These are phyloP conservation scores for Orthosia incerta DNA, from an alignment of 2,888 invertebrate species.

Conservation along the genomic window DNA sequence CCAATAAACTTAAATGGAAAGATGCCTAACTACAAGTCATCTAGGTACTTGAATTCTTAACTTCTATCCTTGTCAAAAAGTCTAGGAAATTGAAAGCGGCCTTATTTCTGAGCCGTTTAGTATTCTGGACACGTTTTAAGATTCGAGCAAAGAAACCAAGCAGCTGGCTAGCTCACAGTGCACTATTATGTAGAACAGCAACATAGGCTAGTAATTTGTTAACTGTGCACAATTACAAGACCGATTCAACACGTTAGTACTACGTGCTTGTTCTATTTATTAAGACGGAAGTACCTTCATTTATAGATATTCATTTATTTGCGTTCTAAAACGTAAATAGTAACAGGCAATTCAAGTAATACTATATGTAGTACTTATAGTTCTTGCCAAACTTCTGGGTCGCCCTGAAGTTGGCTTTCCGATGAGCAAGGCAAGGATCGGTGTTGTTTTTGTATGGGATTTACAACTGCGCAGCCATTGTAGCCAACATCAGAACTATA, in stretches of 20 bases:
- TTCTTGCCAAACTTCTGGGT: too few relatives aligned
- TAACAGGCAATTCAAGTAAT: too few relatives aligned
- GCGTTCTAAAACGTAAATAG: too few relatives aligned
- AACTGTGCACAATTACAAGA: slow-evolving; percentile 24
- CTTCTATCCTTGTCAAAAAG: background rate
- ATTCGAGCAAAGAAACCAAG: slow-evolving; percentile 18
- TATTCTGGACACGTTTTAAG: slow-evolving; percentile 31
- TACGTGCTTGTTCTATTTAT: slow-evolving; percentile 15
- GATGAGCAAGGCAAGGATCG: too few relatives aligned
- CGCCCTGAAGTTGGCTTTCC: too few relatives aligned
- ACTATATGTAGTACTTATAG: too few relatives aligned
- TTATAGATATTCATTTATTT: too few relatives aligned
- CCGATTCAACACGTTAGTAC: slow-evolving; percentile 7
- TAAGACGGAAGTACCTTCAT: background rate
- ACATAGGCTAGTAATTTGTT: slow-evolving; percentile 16
- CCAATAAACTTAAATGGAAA: background rate
- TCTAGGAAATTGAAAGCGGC: background rate
- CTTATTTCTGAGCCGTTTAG: background rate
- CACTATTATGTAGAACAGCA: slow-evolving; percentile 15
- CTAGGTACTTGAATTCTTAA: background rate
- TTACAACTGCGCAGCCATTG: too few relatives aligned
- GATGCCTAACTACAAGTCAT: too few relatives aligned
- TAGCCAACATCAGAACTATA: too few relatives aligned
- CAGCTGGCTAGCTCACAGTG: slow-evolving; percentile 11
- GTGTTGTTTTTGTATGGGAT: too few relatives aligned